Conservation (phyloP, 2,888 invertebrate genomes). For the Masnerella sp. region DNA sequence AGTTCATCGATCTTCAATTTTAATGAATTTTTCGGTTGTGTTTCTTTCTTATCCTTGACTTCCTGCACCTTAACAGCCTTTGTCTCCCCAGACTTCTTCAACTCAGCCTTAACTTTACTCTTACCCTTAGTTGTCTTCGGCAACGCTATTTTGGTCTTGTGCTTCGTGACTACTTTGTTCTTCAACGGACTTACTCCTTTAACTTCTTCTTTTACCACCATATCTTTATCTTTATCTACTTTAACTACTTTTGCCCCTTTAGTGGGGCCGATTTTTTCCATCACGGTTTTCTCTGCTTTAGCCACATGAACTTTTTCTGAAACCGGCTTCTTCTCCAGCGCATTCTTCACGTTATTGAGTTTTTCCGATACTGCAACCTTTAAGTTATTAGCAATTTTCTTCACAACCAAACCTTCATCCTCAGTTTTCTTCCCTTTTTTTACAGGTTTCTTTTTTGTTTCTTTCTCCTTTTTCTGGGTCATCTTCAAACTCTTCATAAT, state of each 20-base stretch:
- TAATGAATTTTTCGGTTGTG: slow-evolving; percentile 40
- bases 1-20: slow-evolving; percentile 58
- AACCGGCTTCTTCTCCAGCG: slow-evolving; percentile 20
- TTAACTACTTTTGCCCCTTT: slow-evolving; percentile 10
- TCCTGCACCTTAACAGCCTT: slow-evolving; percentile 52
- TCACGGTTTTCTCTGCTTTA: slow-evolving; percentile 21
- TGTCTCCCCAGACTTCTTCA: slow-evolving; percentile 58
- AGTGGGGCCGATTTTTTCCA: slow-evolving; percentile 61
- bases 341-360: slow-evolving; percentile 46
- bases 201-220: slow-evolving; percentile 54
- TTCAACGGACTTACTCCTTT: slow-evolving; percentile 52
- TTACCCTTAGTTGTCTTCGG: slow-evolving; percentile 63
- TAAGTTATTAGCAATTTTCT: slow-evolving; percentile 77
- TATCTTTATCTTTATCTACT: slow-evolving; percentile 18
- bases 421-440: slow-evolving; percentile 65
- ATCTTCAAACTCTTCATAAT: slow-evolving; percentile 73
- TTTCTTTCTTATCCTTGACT: slow-evolving; percentile 24
- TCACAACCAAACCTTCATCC: slow-evolving; percentile 64
- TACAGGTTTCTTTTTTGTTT: slow-evolving; percentile 52
- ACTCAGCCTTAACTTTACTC: slow-evolving; percentile 62
- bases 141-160: slow-evolving; percentile 62
- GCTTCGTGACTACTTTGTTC: slow-evolving; percentile 56
- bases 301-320: slow-evolving; percentile 14
- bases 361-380: slow-evolving; percentile 72
- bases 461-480: slow-evolving; percentile 69